These are phyloP conservation scores for Prionailurus viverrinus DNA, from an alignment of 2,113 vertebrate genomes.

Conservation along the genomic window DNA sequence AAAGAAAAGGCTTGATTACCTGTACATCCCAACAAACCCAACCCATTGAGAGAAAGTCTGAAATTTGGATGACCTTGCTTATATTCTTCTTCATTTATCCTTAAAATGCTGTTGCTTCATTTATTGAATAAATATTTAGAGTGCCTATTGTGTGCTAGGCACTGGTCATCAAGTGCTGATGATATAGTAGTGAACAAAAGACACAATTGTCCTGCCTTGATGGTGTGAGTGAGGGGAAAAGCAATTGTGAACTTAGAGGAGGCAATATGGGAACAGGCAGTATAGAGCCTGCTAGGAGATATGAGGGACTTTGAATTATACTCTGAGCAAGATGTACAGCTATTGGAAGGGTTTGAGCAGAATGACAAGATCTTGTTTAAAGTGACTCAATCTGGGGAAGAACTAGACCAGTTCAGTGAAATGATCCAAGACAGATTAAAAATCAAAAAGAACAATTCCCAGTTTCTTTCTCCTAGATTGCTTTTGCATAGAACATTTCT, in stretches of 20 bases:
- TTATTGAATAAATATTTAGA: not conserved
- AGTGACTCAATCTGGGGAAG: not conserved
- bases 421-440: not conserved
- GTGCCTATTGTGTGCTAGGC: not conserved
- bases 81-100: not conserved
- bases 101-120: not conserved
- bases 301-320: not conserved
- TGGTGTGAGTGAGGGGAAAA: not conserved
- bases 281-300: not conserved
- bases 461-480: not conserved
- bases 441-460: not conserved
- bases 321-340: not conserved
- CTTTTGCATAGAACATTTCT: not conserved
- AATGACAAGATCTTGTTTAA: not conserved
- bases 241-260: not conserved
- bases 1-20: not conserved
- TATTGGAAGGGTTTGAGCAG: not conserved
- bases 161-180: not conserved
- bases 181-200: not conserved
- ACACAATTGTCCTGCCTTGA: not conserved
- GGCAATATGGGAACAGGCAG: not conserved
- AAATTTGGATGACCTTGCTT: not conserved
- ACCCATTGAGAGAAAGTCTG: not conserved
- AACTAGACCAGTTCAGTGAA: not conserved
- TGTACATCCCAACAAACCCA: not conserved